Percentiles rank a stretch among this genome's conserved stretches.
Conservation (phyloP, 2,113 vertebrate genomes). For the Cromileptes altivelis region DNA sequence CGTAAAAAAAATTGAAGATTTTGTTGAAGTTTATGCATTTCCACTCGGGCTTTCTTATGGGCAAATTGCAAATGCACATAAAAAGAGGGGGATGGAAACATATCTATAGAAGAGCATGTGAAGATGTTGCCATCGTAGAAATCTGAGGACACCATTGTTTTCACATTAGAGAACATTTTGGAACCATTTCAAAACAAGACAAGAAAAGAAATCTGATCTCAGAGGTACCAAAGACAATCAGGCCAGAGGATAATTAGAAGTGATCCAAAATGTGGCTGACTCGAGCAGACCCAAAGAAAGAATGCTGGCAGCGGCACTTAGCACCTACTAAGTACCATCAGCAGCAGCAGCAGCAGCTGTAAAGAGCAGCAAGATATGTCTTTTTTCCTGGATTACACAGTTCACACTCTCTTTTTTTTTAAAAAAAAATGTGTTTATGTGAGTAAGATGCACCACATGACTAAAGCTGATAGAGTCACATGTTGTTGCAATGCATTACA, state of each 20-base stretch:
- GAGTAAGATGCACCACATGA: conserved; percentile 9
- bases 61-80: too few relatives aligned
- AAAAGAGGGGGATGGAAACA: background rate
- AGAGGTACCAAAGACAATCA: background rate
- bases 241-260: background rate
- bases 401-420: background rate
- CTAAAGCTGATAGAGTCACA: background rate
- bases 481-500: background rate
- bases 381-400: background rate
- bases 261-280: background rate
- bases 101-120: background rate
- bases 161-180: background rate
- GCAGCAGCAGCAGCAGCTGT: background rate
- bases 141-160: background rate
- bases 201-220: background rate
- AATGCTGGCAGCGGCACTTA: background rate
- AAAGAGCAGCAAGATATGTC: background rate
- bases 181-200: background rate
- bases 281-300: background rate
- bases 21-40: too few relatives aligned
- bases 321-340: conserved; percentile 22
- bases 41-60: too few relatives aligned
- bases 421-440: background rate
- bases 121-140: background rate
- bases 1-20: too few relatives aligned